Conservation (phyloP, 2,113 vertebrate genomes). For the Gymnogyps californianus region DNA sequence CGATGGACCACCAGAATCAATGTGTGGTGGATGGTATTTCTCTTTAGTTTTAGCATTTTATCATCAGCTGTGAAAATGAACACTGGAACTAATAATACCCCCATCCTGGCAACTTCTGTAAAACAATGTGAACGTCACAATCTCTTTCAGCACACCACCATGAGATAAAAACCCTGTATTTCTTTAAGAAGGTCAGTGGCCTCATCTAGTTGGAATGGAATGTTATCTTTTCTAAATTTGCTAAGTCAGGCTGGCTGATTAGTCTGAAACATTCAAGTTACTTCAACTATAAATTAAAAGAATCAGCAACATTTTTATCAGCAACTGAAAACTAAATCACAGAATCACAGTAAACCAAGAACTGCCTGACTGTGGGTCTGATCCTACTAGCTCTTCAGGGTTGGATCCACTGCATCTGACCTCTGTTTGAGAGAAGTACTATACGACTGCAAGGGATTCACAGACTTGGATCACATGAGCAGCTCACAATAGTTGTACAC, state of each 20-base stretch:
- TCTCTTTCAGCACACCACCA: not conserved
- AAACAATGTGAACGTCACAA: not conserved
- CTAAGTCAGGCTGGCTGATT: not conserved
- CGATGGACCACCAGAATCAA: not conserved
- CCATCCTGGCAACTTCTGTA: not conserved
- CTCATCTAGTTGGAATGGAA: constrained; percentile 13
- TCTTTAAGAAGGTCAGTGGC: not conserved
- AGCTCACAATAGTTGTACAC: not conserved
- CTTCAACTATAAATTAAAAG: constrained; percentile 15
- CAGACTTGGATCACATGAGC: not conserved
- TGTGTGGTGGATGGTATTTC: not conserved
- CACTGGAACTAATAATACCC: not conserved
- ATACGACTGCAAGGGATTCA: not conserved
- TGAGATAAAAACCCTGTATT: not conserved
- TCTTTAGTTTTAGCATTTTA: not conserved
- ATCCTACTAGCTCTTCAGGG: not conserved
- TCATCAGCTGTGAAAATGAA: not conserved
- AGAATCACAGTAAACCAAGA: not conserved
- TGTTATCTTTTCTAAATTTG: not conserved
- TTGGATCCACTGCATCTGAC: not conserved
- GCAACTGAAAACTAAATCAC: not conserved
- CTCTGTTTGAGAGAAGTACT: not conserved
- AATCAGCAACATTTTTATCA: constrained; percentile 34
- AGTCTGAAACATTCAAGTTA: not conserved
- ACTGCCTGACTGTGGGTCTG: not conserved